Evolutionary conservation across 2,888 invertebrate genomes (phyloP), one percentile per base, ranked within the genome.

Genomic region (Clivina fossor): DNA sequence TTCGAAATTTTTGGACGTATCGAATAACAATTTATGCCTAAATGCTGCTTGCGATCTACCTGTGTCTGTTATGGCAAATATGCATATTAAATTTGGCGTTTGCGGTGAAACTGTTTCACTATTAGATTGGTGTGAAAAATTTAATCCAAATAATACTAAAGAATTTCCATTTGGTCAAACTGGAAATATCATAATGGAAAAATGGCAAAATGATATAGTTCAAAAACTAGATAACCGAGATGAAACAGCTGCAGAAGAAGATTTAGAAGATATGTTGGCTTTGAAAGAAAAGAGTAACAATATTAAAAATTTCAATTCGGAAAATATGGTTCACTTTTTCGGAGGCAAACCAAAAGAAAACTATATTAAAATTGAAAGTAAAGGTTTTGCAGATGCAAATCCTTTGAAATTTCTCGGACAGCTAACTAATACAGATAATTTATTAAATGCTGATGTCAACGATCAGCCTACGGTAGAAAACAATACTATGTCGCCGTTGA

Each of bases 361-460:
- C 3, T 48, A 35, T 11, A 35, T 48, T 22, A 48, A 48, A 35
- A 35, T 48, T 13, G 48, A 48, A 22, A 48, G 37, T 9, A 15
- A 33, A 1, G 18, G 37, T 15, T 1, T 48, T 9, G 3, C 3
- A 4, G 24, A 37, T 24, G 4, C n/a, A 7, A 35, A 47, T 20
- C 18, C 30, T 8, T 1, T 9, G 2, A 30, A n/a, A n/a, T n/a
- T n/a, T n/a, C n/a, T n/a, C n/a, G n/a, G n/a, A n/a, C n/a, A n/a
- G n/a, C n/a, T n/a, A n/a, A n/a, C n/a, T n/a, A n/a, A n/a, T n/a
- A n/a, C n/a, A n/a, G n/a, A n/a, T n/a, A n/a, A n/a, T n/a, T n/a
- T n/a, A n/a, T n/a, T n/a, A n/a, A n/a, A n/a, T n/a, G n/a, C 43
- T n/a, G 44, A 44, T 44, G 20, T 44, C 1, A 18, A 41, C 15